Evolutionary conservation across 1,140 invertebrate genomes (phyloP).

Genomic region (Ceratosolen solmsi): DNA sequence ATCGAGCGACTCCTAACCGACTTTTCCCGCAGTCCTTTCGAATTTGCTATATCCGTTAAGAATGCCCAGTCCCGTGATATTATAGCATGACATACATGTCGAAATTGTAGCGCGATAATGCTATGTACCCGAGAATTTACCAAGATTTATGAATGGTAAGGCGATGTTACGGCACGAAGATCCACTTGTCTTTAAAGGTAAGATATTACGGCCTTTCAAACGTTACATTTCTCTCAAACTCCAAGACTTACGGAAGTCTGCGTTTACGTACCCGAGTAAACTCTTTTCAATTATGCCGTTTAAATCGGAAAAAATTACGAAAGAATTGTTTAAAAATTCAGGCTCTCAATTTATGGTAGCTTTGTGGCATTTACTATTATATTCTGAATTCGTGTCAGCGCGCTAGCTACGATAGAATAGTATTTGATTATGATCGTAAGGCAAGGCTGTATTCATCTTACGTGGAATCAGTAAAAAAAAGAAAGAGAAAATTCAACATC

Average conservation of each 20-base stretch:
- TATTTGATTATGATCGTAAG: too few species aligned
- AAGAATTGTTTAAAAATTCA: not conserved
- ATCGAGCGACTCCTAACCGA: not conserved
- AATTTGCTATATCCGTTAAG: not conserved
- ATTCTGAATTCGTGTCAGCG: too few species aligned
- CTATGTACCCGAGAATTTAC: too few species aligned
- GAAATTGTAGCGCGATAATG: too few species aligned
- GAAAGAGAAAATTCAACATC: too few species aligned
- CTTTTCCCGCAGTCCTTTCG: not conserved
- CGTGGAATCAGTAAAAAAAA: too few species aligned
- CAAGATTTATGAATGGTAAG: not conserved
- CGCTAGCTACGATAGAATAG: too few species aligned
- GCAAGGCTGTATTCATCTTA: too few species aligned
- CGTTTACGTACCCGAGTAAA: not conserved
- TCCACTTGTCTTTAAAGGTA: not conserved
- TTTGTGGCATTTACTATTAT: too few species aligned
- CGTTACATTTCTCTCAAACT: not conserved
- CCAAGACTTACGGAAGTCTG: not conserved
- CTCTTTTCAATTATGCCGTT: not conserved
- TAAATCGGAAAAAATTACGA: not conserved
- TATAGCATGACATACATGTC: too few species aligned
- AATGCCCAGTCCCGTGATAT: not conserved
- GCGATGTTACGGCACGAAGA: not conserved
- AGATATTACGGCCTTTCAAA: not conserved
- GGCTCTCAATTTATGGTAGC: too few species aligned